phyloP scores from a whole-genome alignment of 2,113 vertebrate genomes.

The Scortum barcoo region DNA sequence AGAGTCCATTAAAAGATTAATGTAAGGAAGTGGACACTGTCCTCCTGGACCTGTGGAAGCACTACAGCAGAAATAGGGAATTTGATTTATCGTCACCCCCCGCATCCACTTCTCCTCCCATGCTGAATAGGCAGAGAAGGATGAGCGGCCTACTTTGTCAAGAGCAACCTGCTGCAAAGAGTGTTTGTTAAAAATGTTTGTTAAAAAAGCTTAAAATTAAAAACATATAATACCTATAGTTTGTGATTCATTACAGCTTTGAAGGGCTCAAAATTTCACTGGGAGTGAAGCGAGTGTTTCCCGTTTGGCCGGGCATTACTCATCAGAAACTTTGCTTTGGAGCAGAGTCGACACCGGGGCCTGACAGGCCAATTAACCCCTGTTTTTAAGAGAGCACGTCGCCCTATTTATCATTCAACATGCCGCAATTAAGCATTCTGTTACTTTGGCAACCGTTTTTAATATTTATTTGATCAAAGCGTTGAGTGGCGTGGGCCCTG shows the following conservation, averaged over 20 bases:
- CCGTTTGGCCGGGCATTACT: constrained; percentile 37
- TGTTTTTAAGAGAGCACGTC: constrained; percentile 53
- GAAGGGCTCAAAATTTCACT: constrained; percentile 13
- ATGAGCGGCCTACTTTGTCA: constrained; percentile 66
- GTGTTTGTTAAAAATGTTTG: too few species aligned
- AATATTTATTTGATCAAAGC: constrained; percentile 74
- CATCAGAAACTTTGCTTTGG: constrained; percentile 52
- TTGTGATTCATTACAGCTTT: constrained; percentile 21
- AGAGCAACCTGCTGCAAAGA: constrained; percentile 36
- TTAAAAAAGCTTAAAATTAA: constrained; percentile 6
- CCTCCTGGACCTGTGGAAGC: constrained; percentile 81
- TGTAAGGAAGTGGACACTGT: constrained; percentile 84
- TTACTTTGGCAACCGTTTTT: constrained; percentile 66
- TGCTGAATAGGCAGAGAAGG: constrained; percentile 74
- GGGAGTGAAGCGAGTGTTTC: constrained; percentile 31
- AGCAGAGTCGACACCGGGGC: constrained; percentile 44
- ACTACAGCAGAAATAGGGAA: constrained; percentile 69
- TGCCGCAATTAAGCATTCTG: constrained; percentile 62
- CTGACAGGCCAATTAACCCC: constrained; percentile 62
- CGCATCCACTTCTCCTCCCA: constrained; percentile 55
- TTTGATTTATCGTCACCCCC: constrained; percentile 79
- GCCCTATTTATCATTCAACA: constrained; percentile 65
- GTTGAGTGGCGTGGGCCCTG: constrained; percentile 44
- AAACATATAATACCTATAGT: neutral
- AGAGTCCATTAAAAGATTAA: constrained; percentile 89